Conservation (phyloP, 2,888 invertebrate species). For the Eilema griseolum region DNA sequence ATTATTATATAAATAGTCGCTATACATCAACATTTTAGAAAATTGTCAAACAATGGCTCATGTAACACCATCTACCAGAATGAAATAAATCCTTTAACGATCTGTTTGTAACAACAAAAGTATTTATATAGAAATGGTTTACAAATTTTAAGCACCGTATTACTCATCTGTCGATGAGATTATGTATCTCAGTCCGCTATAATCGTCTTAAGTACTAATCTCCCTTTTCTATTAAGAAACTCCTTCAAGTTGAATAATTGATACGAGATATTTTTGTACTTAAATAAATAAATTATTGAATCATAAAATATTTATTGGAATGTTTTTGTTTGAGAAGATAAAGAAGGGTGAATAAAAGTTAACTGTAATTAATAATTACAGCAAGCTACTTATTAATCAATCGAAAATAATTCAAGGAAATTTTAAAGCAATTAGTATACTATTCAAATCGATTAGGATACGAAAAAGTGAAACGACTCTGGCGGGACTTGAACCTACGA, state of each 20-base stretch:
- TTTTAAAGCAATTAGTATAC: too few species aligned
- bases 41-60: neutral
- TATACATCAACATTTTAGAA: neutral
- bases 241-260: constrained; percentile 47
- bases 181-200: constrained; percentile 53
- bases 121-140: constrained; percentile 31
- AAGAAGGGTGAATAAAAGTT: neutral
- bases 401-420: too few species aligned
- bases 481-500: too few species aligned
- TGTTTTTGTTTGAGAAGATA: neutral
- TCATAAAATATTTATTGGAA: neutral
- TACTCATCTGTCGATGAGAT: constrained; percentile 51
- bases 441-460: too few species aligned
- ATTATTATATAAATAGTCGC: too few species aligned
- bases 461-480: too few species aligned
- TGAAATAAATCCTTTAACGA: neutral
- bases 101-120: neutral
- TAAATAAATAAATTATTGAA: constrained; percentile 32
- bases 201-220: constrained; percentile 57
- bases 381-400: too few species aligned
- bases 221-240: constrained; percentile 44
- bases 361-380: neutral
- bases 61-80: neutral
- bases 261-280: constrained; percentile 33
- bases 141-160: constrained; percentile 55